These are phyloP conservation scores for Clarias gariepinus DNA, from an alignment of 2,113 vertebrate genomes.

Conservation along the genomic window DNA sequence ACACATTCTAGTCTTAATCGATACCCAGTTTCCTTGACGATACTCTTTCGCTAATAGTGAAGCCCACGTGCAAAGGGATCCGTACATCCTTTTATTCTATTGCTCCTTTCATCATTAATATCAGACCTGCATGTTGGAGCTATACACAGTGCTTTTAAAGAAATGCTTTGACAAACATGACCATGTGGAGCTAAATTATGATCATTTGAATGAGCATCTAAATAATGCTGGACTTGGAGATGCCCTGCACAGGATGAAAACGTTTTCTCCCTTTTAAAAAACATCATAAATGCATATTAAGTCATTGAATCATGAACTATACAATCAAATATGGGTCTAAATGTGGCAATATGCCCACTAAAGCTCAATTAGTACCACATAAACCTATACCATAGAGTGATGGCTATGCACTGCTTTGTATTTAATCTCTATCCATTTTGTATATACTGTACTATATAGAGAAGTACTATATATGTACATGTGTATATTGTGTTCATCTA, in stretches of 20 bases:
- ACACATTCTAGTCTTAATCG: neutral
- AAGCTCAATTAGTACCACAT: neutral
- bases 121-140: neutral
- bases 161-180: conserved; percentile 8
- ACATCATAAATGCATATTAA: neutral
- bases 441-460: too few relatives aligned
- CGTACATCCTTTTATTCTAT: neutral
- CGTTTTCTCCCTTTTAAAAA: neutral
- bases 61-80: neutral
- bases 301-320: neutral
- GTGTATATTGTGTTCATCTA: too few relatives aligned
- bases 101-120: neutral
- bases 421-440: too few relatives aligned
- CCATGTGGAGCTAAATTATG: conserved; percentile 2
- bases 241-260: neutral
- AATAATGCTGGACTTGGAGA: conserved; percentile 4
- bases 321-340: neutral
- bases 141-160: neutral
- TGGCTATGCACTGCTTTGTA: too few relatives aligned
- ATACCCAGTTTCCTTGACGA: neutral
- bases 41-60: neutral
- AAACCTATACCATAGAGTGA: neutral
- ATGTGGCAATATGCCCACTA: neutral
- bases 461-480: too few relatives aligned
- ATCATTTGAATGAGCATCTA: neutral